These are phyloP conservation scores for Pandemis corylana DNA, from an alignment of 2,888 invertebrate species.

Conservation along the genomic window DNA sequence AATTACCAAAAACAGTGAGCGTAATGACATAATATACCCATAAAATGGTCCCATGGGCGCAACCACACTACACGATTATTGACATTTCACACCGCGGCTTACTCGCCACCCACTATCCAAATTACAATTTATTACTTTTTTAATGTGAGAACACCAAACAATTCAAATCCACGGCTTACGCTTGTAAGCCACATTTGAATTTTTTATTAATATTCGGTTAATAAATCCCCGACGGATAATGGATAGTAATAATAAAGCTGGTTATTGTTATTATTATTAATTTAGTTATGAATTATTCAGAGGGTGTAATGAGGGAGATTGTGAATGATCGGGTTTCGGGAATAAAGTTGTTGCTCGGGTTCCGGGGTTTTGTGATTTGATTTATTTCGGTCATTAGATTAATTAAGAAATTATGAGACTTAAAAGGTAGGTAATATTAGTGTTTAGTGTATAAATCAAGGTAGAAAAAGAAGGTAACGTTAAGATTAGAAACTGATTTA, in stretches of 20 bases:
- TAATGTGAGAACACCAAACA: constrained; percentile 77
- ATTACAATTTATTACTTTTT: constrained; percentile 57
- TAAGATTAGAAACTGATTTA: neutral
- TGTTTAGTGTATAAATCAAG: no score
- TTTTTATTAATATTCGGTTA: constrained; percentile 78
- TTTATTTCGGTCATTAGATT: constrained; percentile 10
- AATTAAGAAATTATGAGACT: neutral
- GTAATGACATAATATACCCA: constrained; percentile 26
- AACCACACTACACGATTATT: constrained; percentile 50
- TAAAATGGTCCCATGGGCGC: constrained; percentile 29
- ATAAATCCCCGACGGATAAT: constrained; percentile 54
- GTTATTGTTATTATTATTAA: constrained; percentile 78
- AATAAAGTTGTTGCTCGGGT: constrained; percentile 17
- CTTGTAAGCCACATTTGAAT: constrained; percentile 78
- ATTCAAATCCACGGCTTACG: constrained; percentile 70
- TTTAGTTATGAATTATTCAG: constrained; percentile 79
- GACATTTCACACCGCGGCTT: constrained; percentile 67
- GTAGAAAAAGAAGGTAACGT: neutral
- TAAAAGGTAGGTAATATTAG: no score
- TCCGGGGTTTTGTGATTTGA: constrained; percentile 11
- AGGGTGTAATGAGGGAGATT: constrained; percentile 51
- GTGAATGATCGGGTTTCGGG: constrained; percentile 33
- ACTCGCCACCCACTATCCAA: constrained; percentile 54
- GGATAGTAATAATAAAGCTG: constrained; percentile 48
- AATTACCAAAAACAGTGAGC: neutral